Conservation (phyloP, 1,140 invertebrate species). For the Batillaria attramentaria region DNA sequence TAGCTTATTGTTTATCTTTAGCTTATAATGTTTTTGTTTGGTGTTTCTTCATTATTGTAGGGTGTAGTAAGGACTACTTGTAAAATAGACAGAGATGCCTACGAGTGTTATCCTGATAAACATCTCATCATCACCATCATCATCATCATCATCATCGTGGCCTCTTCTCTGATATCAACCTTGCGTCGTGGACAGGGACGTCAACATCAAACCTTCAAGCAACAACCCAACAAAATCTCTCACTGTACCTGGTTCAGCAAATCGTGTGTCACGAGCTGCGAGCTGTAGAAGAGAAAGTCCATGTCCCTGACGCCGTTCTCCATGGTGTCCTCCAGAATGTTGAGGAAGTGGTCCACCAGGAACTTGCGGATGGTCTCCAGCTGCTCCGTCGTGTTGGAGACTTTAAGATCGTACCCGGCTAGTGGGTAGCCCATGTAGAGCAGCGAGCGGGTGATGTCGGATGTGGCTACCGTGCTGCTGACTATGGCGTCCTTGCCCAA, state of each 20-base stretch:
- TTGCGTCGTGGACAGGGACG: too few relatives aligned
- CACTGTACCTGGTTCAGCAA: constrained; percentile 17
- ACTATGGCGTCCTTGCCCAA: constrained; percentile 9
- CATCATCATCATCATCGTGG: too few relatives aligned
- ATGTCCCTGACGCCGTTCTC: constrained; percentile 21
- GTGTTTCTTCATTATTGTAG: too few relatives aligned
- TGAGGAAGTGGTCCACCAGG: constrained; percentile 12
- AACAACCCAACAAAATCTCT: too few relatives aligned
- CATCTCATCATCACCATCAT: too few relatives aligned
- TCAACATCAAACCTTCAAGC: too few relatives aligned
- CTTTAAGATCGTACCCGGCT: constrained; percentile 9
- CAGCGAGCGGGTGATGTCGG: constrained; percentile 4
- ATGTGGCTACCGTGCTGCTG: not conserved
- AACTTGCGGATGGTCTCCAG: constrained; percentile 2
- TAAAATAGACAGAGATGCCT: too few relatives aligned
- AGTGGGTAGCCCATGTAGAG: constrained; percentile 15
- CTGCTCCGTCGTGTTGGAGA: not conserved
- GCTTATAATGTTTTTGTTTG: too few relatives aligned
- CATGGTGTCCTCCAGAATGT: constrained; percentile 3
- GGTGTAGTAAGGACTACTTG: too few relatives aligned
- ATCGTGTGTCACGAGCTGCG: not conserved
- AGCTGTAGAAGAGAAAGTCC: constrained; percentile 9
- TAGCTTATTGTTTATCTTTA: too few relatives aligned
- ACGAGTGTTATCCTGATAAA: too few relatives aligned
- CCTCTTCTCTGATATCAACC: too few relatives aligned